Evolutionary conservation across 2,888 invertebrate species (phyloP), one percentile per base, ranked within the genome.

Genomic region (Agonopterix alstromeriana): DNA sequence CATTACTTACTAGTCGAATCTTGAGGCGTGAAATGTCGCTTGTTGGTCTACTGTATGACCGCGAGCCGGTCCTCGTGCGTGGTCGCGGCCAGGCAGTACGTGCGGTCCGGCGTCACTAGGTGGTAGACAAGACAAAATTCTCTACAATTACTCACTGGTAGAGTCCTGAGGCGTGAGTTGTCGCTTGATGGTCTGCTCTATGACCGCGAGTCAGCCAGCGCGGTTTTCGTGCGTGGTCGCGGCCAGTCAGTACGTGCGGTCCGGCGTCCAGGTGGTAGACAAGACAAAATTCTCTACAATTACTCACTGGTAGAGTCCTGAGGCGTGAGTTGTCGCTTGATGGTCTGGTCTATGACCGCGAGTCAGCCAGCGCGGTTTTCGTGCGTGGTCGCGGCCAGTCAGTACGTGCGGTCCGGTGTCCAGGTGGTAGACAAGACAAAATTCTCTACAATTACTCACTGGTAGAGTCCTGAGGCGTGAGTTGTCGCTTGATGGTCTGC

Each of bases 41-140:
- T 93, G 43, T 96, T 88, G 10, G 96, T 93, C 63, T 90, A 90
- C 65, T 94, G 93, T 55, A 97, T 90, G 35, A 92, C 93, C 40
- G 91, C 90, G 49, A 97, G 94, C 97, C 97, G 86, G 58, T 96
- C 96, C 43, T 93, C 92, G 61, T 94, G 93, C 1, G 91, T 92
- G 56, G 92, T 91, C 10, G 96, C 94, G 1, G 94, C 94, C 49
- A 96, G 81, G 67, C 94, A 92, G 77, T 92, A 96, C 41, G 91
- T 91, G 48, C 95, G 82, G 52, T 94, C 94, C 0, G 95, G 96
- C 0, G 96, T 97, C 55, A 93, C 92, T 45, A 97, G 87, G 43
- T 95, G 94, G 83, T 97, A 97, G 36, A n/a, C n/a, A n/a, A n/a
- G n/a, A n/a, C n/a, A n/a, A n/a, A n/a, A n/a, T n/a, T n/a, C n/a